Conservation (phyloP, 1,140 invertebrate genomes). For the Anthonomus grandis region DNA sequence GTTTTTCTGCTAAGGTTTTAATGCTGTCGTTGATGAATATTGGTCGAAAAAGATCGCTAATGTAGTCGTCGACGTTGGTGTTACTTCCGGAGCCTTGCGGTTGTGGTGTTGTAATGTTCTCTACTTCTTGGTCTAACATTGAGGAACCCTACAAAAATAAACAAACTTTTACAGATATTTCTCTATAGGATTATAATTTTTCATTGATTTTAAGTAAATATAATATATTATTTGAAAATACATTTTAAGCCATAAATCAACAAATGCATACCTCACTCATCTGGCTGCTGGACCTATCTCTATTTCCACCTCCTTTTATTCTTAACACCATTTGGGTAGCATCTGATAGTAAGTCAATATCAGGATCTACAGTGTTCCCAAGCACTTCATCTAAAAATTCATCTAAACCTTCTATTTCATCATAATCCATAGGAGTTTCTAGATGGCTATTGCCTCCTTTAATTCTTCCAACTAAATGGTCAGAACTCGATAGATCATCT, state of each 20-base stretch:
- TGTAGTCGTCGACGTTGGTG: slow-evolving; percentile 62
- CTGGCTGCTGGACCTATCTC: slow-evolving; percentile 46
- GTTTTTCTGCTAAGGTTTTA: slow-evolving; percentile 58
- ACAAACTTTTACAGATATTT: not conserved
- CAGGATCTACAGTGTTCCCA: slow-evolving; percentile 4
- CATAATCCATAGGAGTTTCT: not conserved
- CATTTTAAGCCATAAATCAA: too few relatives aligned
- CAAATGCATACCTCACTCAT: slow-evolving; percentile 43
- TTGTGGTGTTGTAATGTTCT: slow-evolving; percentile 42
- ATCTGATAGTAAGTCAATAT: slow-evolving; percentile 32
- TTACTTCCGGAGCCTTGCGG: slow-evolving; percentile 18
- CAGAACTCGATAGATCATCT: not conserved
- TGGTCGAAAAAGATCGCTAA: slow-evolving; percentile 61
- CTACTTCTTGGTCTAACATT: slow-evolving; percentile 49
- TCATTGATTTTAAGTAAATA: not conserved
- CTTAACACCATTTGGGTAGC: slow-evolving; percentile 27
- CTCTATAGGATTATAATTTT: not conserved
- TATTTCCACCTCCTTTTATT: slow-evolving; percentile 59
- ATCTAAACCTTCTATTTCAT: slow-evolving; percentile 33
- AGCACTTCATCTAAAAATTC: slow-evolving; percentile 36
- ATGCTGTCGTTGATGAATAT: slow-evolving; percentile 62
- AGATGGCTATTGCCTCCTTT: not conserved
- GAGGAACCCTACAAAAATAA: slow-evolving; percentile 24
- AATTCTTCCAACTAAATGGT: not conserved
- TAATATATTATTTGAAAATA: not conserved